Evolutionary conservation across 1,140 invertebrate species (phyloP), one percentile per base, ranked within the genome.

Genomic region (Eueides isabella): DNA sequence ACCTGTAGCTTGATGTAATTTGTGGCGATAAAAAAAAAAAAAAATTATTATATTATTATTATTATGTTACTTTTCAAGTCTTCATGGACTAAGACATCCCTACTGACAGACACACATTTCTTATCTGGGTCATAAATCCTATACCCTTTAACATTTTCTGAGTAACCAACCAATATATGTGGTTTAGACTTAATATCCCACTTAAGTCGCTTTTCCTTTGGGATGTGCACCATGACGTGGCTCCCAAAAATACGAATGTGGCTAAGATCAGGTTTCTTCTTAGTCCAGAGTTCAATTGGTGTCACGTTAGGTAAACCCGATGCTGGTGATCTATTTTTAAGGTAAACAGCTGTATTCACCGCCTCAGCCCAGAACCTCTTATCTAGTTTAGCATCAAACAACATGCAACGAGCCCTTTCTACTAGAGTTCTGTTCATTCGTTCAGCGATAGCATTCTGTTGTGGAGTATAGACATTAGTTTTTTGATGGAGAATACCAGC

Each of bases 141-240:
- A 26, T 55, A 38, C 12, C 35, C 35, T 38, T 38, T 38, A 9
- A 38, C 35, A 38, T 38, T 12, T 38, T 38, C 35, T 41, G 31
- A 19, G 31, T 26, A 67, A n/a, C 65, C 65, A 7, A 67, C 26
- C 1, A 67, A 3, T 16, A 41, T 41, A 19, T 26, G 26, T 14
- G 62, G 41, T 14, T 67, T 11, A 44, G 65, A 19, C 26, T 67
- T 67, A 14, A 44, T 67, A 9, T 67, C 65, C 65, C 65, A 67
- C 16, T 67, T 67, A 2, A 26, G 16, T 5, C 65, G n/a, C 14
- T 44, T 67, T 28, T 67, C 65, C 29, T 67, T 67, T 11, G 65
- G n/a, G 11, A 67, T 28, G 16, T 67, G 65, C 2, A 67, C 35
- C 65, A 67, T 67, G 6, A 41, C 65, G 12, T 7, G 11, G 26